Conservation (phyloP, 2,113 vertebrate genomes). For the Trichomycterus rosablanca region DNA sequence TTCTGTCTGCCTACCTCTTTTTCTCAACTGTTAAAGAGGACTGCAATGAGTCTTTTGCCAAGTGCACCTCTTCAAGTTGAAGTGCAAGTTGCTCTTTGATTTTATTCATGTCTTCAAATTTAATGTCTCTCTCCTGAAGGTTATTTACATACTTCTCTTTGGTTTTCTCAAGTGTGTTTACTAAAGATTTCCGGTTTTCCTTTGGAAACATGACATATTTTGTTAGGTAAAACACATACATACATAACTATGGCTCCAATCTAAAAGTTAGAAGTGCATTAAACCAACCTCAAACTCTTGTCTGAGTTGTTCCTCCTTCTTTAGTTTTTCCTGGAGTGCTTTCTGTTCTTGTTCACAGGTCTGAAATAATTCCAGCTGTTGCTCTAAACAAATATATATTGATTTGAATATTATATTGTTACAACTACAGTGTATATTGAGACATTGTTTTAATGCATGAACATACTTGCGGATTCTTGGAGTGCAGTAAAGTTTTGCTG, state of each 20-base stretch:
- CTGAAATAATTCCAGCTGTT: constrained; percentile 67
- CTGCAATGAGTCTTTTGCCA: constrained; percentile 61
- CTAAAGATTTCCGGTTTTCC: constrained; percentile 61
- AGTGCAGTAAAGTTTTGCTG: constrained; percentile 65
- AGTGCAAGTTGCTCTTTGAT: constrained; percentile 62
- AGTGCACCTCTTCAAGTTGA: constrained; percentile 63
- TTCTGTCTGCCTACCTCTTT: constrained; percentile 65
- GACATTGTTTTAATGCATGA: not conserved
- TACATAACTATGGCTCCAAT: constrained; percentile 11
- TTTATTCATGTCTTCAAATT: constrained; percentile 69
- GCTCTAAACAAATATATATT: constrained; percentile 51
- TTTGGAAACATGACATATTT: no score
- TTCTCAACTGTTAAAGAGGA: constrained; percentile 66
- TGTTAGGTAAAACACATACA: no score
- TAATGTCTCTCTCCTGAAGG: constrained; percentile 69
- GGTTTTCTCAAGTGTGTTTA: constrained; percentile 64
- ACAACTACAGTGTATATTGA: no score
- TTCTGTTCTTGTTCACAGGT: constrained; percentile 65
- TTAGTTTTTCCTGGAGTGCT: constrained; percentile 67
- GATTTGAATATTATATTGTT: not conserved
- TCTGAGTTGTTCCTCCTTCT: constrained; percentile 63
- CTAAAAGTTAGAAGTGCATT: not conserved
- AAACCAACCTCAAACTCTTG: constrained; percentile 70
- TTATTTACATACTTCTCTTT: constrained; percentile 62
- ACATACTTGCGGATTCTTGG: constrained; percentile 76